Percentiles rank a stretch among this genome's conserved stretches.
These are phyloP conservation scores for Takifugu rubripes DNA, from an alignment of 2,797 vertebrate genomes.

Conservation along the genomic window DNA sequence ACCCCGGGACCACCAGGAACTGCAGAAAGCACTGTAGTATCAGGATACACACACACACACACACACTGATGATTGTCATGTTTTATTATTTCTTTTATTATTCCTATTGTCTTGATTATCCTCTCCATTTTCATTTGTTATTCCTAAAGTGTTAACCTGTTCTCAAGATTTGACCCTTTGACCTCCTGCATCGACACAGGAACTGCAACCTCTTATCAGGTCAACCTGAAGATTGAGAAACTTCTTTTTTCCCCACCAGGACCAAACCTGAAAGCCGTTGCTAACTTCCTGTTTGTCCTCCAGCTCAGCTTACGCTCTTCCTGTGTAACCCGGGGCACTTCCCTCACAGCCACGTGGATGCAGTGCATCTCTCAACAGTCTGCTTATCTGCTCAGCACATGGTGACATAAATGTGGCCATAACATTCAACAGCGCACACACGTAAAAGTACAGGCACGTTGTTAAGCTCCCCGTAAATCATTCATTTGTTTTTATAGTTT, in stretches of 20 bases:
- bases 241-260: constrained; percentile 36
- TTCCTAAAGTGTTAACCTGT: background rate
- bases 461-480: constrained; percentile 4
- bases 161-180: background rate
- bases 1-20: constrained; percentile 57
- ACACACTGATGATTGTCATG: background rate
- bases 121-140: too few relatives aligned
- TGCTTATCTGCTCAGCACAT: constrained; percentile 59
- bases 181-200: constrained; percentile 1
- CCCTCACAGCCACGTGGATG: constrained; percentile 39
- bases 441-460: constrained; percentile 1
- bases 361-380: constrained; percentile 44
- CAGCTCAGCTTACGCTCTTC: constrained; percentile 63
- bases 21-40: constrained; percentile 8
- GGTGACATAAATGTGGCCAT: constrained; percentile 39
- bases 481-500: background rate
- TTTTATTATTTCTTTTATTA: background rate
- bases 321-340: constrained; percentile 60
- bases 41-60: background rate
- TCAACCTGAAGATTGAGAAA: constrained; percentile 33
- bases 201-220: constrained; percentile 24
- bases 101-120: background rate
- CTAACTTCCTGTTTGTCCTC: constrained; percentile 64
- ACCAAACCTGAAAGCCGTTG: constrained; percentile 61
- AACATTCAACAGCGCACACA: constrained; percentile 16